These are phyloP conservation scores for Troides oblongomaculatus DNA, from an alignment of 2,888 invertebrate genomes.

Conservation along the genomic window DNA sequence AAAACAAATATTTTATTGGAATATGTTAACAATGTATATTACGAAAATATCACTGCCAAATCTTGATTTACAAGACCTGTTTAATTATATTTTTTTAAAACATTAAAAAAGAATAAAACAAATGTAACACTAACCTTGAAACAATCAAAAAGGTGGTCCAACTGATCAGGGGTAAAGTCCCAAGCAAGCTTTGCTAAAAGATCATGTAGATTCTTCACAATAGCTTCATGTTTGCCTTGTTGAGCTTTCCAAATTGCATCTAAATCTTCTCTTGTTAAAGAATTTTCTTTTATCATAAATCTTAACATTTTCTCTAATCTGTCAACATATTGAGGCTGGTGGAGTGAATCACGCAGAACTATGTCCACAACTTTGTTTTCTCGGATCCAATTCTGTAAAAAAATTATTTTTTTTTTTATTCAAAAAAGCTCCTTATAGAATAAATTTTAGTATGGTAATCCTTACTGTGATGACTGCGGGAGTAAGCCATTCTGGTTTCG, in stretches of 20 bases:
- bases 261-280: slow-evolving; percentile 92
- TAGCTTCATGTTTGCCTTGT: slow-evolving; percentile 98
- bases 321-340: slow-evolving; percentile 98
- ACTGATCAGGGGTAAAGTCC: slow-evolving; percentile 98
- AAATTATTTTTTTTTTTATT: background rate
- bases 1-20: too few relatives aligned
- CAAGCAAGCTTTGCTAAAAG: slow-evolving; percentile 97
- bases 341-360: slow-evolving; percentile 95
- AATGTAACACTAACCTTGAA: slow-evolving; percentile 87
- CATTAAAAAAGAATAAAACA: background rate
- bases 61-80: too few relatives aligned
- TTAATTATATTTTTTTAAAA: too few relatives aligned
- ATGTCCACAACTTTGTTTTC: slow-evolving; percentile 97
- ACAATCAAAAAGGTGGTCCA: slow-evolving; percentile 98
- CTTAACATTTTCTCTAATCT: slow-evolving; percentile 98
- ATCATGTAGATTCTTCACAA: slow-evolving; percentile 98
- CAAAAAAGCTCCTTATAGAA: background rate
- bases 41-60: too few relatives aligned
- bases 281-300: slow-evolving; percentile 96
- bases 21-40: too few relatives aligned
- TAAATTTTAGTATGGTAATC: slow-evolving; percentile 32
- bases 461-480: slow-evolving; percentile 96
- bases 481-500: slow-evolving; percentile 95
- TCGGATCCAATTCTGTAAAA: slow-evolving; percentile 92
- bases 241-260: slow-evolving; percentile 99